A percentile compares a stretch with the other conserved stretches of the same genome.
Conservation (phyloP, 2,888 invertebrate genomes). For the Tillus elongatus region DNA sequence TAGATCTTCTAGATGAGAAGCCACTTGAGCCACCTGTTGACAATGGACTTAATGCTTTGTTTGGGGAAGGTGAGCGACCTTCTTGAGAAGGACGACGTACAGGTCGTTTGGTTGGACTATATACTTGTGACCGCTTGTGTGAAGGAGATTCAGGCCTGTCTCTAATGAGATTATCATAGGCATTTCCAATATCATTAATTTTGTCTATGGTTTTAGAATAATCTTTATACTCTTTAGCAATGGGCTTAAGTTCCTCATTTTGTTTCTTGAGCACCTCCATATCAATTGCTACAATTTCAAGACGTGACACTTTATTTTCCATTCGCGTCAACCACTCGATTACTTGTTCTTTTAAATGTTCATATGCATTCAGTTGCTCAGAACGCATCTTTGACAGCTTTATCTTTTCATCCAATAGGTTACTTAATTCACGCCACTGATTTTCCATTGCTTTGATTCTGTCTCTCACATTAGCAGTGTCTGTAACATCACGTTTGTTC, state of each 20-base stretch:
- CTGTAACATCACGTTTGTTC: conserved; percentile 79
- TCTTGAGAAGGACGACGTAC: conserved; percentile 60
- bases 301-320: conserved; percentile 64
- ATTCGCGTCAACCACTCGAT: conserved; percentile 76
- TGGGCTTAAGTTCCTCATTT: conserved; percentile 72
- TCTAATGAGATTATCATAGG: conserved; percentile 72
- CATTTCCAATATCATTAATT: conserved; percentile 79
- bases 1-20: conserved; percentile 84
- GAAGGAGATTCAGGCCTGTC: conserved; percentile 75
- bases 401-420: conserved; percentile 73
- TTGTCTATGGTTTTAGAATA: conserved; percentile 79
- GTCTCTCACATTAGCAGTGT: conserved; percentile 73
- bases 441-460: conserved; percentile 76
- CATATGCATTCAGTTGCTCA: conserved; percentile 80
- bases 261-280: conserved; percentile 76
- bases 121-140: conserved; percentile 55
- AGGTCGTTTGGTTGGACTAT: conserved; percentile 77
- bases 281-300: conserved; percentile 83
- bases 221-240: conserved; percentile 82
- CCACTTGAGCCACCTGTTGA: conserved; percentile 86
- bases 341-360: conserved; percentile 71
- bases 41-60: conserved; percentile 65
- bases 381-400: conserved; percentile 74
- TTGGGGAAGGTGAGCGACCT: conserved; percentile 75
- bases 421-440: conserved; percentile 81